Percentiles rank a stretch among this genome's conserved stretches.
phyloP scores from a whole-genome alignment of 1,140 invertebrate genomes.

The Achroia grisella region DNA sequence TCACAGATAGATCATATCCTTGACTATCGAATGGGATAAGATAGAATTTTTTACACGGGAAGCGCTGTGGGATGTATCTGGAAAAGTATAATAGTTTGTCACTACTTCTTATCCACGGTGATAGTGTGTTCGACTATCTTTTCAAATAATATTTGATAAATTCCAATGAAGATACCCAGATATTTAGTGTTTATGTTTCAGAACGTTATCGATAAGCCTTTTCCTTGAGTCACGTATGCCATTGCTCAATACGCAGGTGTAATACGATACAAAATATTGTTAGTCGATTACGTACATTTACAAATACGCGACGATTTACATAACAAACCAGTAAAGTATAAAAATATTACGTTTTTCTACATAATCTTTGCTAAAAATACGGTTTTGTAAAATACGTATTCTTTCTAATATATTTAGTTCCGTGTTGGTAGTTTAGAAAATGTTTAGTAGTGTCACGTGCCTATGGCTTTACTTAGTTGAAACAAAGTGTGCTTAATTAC shows the following conservation, averaged over 20 bases:
- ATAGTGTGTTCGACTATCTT: no score
- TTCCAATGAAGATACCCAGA: conserved; percentile 45
- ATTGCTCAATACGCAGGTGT: conserved; percentile 27
- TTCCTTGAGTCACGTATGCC: conserved; percentile 65
- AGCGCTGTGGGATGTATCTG: no score
- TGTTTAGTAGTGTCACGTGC: conserved; percentile 11
- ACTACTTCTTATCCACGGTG: no score
- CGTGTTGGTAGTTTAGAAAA: conserved; percentile 4
- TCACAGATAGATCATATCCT: no score
- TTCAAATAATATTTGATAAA: conserved; percentile 33
- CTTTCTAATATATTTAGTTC: no score
- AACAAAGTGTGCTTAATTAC: conserved; percentile 17
- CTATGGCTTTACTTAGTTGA: conserved; percentile 10
- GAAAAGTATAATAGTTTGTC: no score
- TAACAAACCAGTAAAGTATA: conserved; percentile 5
- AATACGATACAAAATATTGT: not conserved
- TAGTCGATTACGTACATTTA: not conserved
- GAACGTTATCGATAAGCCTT: conserved; percentile 43
- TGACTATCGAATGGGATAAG: no score
- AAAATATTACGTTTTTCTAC: conserved; percentile 13
- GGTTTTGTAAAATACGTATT: no score
- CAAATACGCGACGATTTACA: conserved; percentile 4
- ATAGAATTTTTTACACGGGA: no score
- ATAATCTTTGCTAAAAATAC: no score
- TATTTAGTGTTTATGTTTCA: conserved; percentile 54